Base-by-base conservation (phyloP, 2,113 vertebrate species). In the Galemys pyrenaicus region DNA sequence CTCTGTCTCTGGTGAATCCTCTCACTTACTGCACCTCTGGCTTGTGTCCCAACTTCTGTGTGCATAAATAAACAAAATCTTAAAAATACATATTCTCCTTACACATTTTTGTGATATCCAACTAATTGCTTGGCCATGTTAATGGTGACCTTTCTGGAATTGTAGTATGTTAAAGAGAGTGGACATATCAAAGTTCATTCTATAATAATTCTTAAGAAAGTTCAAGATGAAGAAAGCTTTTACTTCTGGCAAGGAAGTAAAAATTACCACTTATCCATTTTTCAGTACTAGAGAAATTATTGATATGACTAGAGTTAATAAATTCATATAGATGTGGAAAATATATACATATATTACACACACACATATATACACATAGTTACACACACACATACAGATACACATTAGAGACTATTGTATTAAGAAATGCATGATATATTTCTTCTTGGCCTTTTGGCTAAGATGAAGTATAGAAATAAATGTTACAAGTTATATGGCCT, bases 101-200 rank as follows among this genome's bases (percentile, higher is more conserved):
- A 32, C 3, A 35, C 39, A 82, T 39, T 81, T 19, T 73, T 89
- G 11, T 60, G 46, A 64, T 79, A 79, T 28, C 3, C 16, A 65
- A 37, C 7, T 88, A 75, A 67, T 8, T 91, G 46, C 64, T 11
- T 89, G 44, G 6, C 10, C 70, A 64, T 78, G 2, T 54, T 56
- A 87, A 91, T 74, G 49, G 56, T 89, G 8, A 65, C 46, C 79
- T 96, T 35, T 78, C 46, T 82, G 26, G 89, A 91, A 87, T 28
- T 80, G 12, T 60, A 37, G 35, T 46, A 0, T 82, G 8, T 68
- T 85, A 37, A 9, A 81, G 35, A 86, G 94, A 37, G 9, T 41
- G 12, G 89, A 81, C 2, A n/a, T 24, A 60, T 68, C 9, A 44
- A 85, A 80, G 3, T 89, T 81, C 2, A 26, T 71, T 70, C 16